Conservation (phyloP, 2,888 invertebrate genomes). For the Neoaliturus tenellus region DNA sequence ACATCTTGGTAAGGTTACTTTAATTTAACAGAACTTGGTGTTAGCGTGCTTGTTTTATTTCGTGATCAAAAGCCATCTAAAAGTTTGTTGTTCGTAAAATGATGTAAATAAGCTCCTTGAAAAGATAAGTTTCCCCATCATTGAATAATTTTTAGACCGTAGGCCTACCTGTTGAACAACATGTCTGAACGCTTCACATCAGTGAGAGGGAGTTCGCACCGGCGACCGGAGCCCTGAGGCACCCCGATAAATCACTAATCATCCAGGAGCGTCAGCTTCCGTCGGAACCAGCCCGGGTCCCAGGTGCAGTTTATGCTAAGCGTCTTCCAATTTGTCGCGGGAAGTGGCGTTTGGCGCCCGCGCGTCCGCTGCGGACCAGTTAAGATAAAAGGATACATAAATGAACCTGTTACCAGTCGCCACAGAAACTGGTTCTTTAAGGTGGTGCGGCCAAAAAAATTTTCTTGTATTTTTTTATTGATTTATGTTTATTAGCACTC, state of each 20-base stretch:
- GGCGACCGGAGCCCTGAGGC: not conserved
- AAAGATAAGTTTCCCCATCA: too few relatives aligned
- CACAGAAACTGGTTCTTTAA: constrained; percentile 8
- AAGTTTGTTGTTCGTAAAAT: too few relatives aligned
- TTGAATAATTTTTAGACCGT: too few relatives aligned
- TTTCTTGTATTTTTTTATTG: too few relatives aligned
- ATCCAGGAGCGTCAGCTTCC: not conserved
- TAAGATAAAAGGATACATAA: constrained; percentile 16
- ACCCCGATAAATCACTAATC: not conserved
- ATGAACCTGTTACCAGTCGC: not conserved
- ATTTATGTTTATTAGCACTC: too few relatives aligned
- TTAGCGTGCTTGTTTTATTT: too few relatives aligned
- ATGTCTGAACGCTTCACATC: not conserved
- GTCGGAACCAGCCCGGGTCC: not conserved
- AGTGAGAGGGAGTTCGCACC: not conserved
- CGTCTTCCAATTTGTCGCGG: constrained; percentile 10
- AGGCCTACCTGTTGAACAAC: too few relatives aligned
- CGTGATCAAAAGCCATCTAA: too few relatives aligned
- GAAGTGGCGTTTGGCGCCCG: not conserved
- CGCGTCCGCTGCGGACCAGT: not conserved
- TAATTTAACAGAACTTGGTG: too few relatives aligned
- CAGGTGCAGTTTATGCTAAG: not conserved
- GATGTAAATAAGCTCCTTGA: too few relatives aligned
- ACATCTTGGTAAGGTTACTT: too few relatives aligned
- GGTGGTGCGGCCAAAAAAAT: too few relatives aligned